These are phyloP conservation scores for Spatulosminthurus flaviceps DNA, from an alignment of 2,888 invertebrate genomes.

Conservation along the genomic window DNA sequence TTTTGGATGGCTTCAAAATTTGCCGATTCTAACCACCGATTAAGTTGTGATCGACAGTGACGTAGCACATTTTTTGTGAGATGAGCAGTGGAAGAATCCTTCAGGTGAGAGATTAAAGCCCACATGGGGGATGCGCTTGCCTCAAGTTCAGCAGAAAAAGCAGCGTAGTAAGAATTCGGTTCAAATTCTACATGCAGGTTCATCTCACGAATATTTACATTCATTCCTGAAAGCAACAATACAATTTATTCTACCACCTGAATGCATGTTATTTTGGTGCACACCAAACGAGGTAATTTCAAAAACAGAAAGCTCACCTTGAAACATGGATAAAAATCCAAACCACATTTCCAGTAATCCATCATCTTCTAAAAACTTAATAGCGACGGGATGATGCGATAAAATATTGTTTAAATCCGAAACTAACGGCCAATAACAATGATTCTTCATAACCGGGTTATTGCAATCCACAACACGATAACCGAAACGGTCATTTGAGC, in stretches of 20 bases:
- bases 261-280: too few relatives aligned
- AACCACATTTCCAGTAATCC: slow-evolving; percentile 96
- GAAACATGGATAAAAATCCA: slow-evolving; percentile 90
- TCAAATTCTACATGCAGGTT: slow-evolving; percentile 95
- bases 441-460: slow-evolving; percentile 92
- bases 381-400: slow-evolving; percentile 89
- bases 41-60: slow-evolving; percentile 80
- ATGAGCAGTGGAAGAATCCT: slow-evolving; percentile 75
- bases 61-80: slow-evolving; percentile 80
- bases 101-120: slow-evolving; percentile 90
- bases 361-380: slow-evolving; percentile 87
- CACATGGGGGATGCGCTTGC: slow-evolving; percentile 98
- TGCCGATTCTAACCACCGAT: slow-evolving; percentile 84
- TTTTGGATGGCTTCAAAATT: slow-evolving; percentile 12
- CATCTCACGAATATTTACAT: slow-evolving; percentile 90
- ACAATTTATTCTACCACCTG: neutral
- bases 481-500: slow-evolving; percentile 11
- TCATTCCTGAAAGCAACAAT: slow-evolving; percentile 78
- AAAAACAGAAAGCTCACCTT: slow-evolving; percentile 72
- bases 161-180: slow-evolving; percentile 96
- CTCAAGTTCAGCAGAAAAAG: slow-evolving; percentile 96
- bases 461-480: slow-evolving; percentile 94
- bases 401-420: slow-evolving; percentile 96
- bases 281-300: neutral
- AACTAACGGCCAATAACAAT: slow-evolving; percentile 97